Conservation (phyloP, 1,140 invertebrate species). For the Drosophila leontia region DNA sequence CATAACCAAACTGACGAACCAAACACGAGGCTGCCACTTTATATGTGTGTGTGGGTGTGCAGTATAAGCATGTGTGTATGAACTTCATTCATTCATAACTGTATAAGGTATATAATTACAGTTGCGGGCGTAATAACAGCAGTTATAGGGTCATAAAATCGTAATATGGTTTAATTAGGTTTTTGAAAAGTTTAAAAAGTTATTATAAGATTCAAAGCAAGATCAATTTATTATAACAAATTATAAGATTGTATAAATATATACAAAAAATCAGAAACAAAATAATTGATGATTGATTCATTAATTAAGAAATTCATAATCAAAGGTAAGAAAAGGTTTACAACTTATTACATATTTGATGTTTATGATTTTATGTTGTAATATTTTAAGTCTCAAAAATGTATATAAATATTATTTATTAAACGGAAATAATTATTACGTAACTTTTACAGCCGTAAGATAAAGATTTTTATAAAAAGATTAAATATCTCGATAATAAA, state of each 20-base stretch:
- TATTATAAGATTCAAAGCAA: neutral
- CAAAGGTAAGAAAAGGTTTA: too few relatives aligned
- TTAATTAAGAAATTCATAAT: too few relatives aligned
- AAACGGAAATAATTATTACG: neutral
- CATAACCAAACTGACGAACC: slow-evolving; percentile 54
- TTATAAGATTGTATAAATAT: neutral
- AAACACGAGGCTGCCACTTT: slow-evolving; percentile 11
- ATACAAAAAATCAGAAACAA: rapidly evolving
- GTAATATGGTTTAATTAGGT: neutral
- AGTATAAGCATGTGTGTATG: slow-evolving; percentile 13
- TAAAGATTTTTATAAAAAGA: neutral
- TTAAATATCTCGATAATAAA: slow-evolving; percentile 1
- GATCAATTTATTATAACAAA: neutral
- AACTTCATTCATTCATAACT: slow-evolving; percentile 71
- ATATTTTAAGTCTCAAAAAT: too few relatives aligned
- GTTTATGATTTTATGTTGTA: neutral
- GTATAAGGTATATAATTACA: slow-evolving; percentile 48
- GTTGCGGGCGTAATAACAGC: slow-evolving; percentile 13
- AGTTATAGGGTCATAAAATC: neutral
- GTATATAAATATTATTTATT: neutral
- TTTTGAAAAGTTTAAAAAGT: neutral
- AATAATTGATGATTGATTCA: neutral
- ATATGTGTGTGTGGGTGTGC: slow-evolving; percentile 1
- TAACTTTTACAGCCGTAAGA: neutral
- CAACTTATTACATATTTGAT: neutral